Conservation (phyloP, 1,140 invertebrate species). For the Drosophila busckii region DNA sequence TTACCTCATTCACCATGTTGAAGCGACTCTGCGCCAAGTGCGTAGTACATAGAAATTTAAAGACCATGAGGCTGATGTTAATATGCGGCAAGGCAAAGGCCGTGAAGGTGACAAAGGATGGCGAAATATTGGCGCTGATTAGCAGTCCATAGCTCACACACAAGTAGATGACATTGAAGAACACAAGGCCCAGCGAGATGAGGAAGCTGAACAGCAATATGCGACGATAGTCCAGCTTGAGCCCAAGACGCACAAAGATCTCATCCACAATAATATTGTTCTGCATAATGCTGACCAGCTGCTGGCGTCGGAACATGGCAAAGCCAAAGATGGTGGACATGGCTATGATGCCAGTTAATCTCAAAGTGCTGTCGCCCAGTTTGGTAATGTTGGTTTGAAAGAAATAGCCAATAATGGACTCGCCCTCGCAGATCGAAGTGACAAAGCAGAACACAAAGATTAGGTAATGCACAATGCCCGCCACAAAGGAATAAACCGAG, state of each 20-base stretch:
- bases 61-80: constrained; percentile 72
- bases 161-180: constrained; percentile 68
- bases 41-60: constrained; percentile 72
- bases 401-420: constrained; percentile 75
- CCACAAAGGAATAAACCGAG: constrained; percentile 55
- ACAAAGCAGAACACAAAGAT: constrained; percentile 69
- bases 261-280: constrained; percentile 68
- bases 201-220: constrained; percentile 55
- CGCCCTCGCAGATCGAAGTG: constrained; percentile 50
- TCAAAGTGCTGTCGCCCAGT: constrained; percentile 59
- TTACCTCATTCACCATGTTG: constrained; percentile 70
- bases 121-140: constrained; percentile 58
- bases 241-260: constrained; percentile 64
- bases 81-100: constrained; percentile 72
- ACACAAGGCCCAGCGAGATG: constrained; percentile 65
- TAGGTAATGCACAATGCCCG: constrained; percentile 65
- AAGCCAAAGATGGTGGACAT: constrained; percentile 73
- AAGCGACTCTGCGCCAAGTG: constrained; percentile 68
- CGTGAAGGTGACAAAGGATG: constrained; percentile 71
- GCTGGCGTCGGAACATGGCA: constrained; percentile 61
- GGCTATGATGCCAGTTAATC: constrained; percentile 68
- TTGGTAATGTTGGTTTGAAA: constrained; percentile 74
- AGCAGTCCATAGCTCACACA: constrained; percentile 67
- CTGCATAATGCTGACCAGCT: constrained; percentile 61
- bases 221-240: constrained; percentile 63